phyloP scores from a whole-genome alignment of 2,797 vertebrate species.

The Xiphorhynchus erythropygius region DNA sequence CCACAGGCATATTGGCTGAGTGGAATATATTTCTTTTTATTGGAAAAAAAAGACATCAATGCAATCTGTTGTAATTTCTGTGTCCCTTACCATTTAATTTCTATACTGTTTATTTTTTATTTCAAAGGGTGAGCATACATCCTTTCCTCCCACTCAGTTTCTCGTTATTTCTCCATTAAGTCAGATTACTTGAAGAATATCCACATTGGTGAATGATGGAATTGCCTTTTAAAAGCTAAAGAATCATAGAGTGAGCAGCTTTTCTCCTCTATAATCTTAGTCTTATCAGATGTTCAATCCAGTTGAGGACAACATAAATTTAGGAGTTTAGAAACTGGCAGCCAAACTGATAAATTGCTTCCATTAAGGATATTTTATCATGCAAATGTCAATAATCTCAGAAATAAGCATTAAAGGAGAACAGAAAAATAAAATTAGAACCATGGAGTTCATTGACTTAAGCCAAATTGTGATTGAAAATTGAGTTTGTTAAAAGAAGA shows the following conservation, averaged over 20 bases:
- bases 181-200: constrained; percentile 14
- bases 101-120: background rate
- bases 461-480: background rate
- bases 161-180: constrained; percentile 30
- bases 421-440: background rate
- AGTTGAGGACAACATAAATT: background rate
- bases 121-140: background rate
- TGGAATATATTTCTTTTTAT: constrained; percentile 20
- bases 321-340: background rate
- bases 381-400: background rate
- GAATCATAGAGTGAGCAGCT: background rate
- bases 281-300: background rate
- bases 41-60: background rate
- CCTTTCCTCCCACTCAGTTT: background rate
- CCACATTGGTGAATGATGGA: background rate
- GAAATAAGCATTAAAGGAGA: background rate
- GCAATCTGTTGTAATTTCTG: background rate
- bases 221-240: background rate
- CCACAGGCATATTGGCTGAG: background rate
- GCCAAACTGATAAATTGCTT: background rate
- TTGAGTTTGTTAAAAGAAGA: background rate
- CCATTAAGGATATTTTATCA: background rate
- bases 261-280: background rate
- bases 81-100: background rate
- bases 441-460: background rate